Evolutionary conservation across 2,113 vertebrate genomes (phyloP).

Genomic region (Alosa alosa): DNA sequence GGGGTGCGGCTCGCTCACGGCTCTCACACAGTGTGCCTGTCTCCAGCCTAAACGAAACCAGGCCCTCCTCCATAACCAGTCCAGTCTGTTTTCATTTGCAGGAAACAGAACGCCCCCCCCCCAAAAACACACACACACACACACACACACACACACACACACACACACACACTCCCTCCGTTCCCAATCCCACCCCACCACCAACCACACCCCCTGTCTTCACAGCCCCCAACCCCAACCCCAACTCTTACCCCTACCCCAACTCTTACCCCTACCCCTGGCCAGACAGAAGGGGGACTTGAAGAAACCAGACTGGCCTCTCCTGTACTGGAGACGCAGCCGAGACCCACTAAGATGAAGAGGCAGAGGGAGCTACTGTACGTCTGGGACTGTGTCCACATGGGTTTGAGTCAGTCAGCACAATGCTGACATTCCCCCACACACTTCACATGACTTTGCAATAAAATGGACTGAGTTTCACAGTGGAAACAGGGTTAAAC

Average conservation of each 20-base stretch:
- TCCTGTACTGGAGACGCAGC: neutral
- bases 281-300: slow-evolving; percentile 26
- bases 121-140: slow-evolving; percentile 13
- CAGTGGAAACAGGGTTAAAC: neutral
- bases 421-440: neutral
- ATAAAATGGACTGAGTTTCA: neutral
- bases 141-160: slow-evolving; percentile 41
- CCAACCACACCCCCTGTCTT: neutral
- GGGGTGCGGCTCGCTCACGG: slow-evolving; percentile 58
- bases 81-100: slow-evolving; percentile 81
- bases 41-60: slow-evolving; percentile 93
- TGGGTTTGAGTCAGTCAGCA: neutral
- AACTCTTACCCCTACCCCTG: slow-evolving; percentile 3
- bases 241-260: slow-evolving; percentile 11
- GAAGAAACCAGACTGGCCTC: slow-evolving; percentile 28
- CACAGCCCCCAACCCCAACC: slow-evolving; percentile 19
- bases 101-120: slow-evolving; percentile 66
- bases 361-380: neutral
- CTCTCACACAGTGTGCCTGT: slow-evolving; percentile 85
- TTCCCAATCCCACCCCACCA: neutral
- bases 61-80: slow-evolving; percentile 85
- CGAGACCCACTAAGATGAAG: neutral
- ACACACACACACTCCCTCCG: slow-evolving; percentile 24
- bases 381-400: neutral
- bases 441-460: neutral